phyloP scores from a whole-genome alignment of 2,797 vertebrate genomes.

The Rhinichthys osculus region DNA sequence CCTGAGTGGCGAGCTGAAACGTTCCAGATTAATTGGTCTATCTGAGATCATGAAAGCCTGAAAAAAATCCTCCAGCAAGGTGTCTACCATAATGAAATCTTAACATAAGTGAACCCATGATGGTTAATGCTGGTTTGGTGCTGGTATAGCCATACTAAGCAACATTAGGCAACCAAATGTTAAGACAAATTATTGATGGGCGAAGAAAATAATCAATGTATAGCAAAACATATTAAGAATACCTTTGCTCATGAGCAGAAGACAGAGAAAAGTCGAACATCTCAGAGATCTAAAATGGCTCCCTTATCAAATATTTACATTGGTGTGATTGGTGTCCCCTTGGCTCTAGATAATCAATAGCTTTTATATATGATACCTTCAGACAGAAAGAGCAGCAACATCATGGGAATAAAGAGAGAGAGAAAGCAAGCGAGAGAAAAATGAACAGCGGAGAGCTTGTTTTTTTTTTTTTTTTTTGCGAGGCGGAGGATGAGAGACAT shows the following conservation, averaged over 20 bases:
- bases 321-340: slow-evolving; percentile 49
- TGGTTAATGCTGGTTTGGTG: background rate
- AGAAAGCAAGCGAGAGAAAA: slow-evolving; percentile 32
- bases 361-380: slow-evolving; percentile 52
- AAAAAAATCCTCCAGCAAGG: slow-evolving; percentile 23
- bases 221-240: background rate
- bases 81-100: background rate
- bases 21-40: slow-evolving; percentile 28
- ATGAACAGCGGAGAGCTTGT: slow-evolving; percentile 26
- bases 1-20: slow-evolving; percentile 25
- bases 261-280: slow-evolving; percentile 38
- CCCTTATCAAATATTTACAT: slow-evolving; percentile 63
- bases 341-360: slow-evolving; percentile 58
- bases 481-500: slow-evolving; percentile 41
- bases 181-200: background rate
- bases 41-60: slow-evolving; percentile 25
- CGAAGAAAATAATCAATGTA: background rate
- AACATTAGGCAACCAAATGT: background rate
- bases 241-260: slow-evolving; percentile 10
- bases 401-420: slow-evolving; percentile 28
- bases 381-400: slow-evolving; percentile 35
- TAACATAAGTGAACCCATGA: background rate
- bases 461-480: background rate
- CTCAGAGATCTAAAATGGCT: slow-evolving; percentile 42
- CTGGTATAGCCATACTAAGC: background rate